Evolutionary conservation across 23 tunicate species (phyloP).

Genomic region (Ciona savignyi): DNA sequence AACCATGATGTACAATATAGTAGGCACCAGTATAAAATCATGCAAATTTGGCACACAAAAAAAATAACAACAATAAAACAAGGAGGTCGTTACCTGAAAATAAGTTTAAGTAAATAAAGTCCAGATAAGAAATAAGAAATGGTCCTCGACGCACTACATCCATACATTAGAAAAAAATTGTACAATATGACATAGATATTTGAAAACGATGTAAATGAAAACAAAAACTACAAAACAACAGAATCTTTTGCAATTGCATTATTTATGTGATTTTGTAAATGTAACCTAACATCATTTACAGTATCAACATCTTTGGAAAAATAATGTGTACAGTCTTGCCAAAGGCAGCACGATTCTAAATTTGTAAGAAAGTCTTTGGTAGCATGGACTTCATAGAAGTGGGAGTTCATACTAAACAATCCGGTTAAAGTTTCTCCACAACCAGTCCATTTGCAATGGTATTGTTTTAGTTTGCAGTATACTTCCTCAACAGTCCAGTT

Average conservation of each 20-base stretch:
- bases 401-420: conserved; percentile 23
- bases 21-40: too few relatives aligned
- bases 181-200: too few relatives aligned
- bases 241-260: neutral
- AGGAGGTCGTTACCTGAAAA: too few relatives aligned
- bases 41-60: too few relatives aligned
- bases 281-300: neutral
- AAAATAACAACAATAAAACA: too few relatives aligned
- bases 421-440: conserved; percentile 31
- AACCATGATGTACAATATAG: too few relatives aligned
- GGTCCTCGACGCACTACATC: too few relatives aligned
- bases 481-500: neutral
- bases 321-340: conserved; percentile 60
- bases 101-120: too few relatives aligned
- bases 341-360: conserved; percentile 42
- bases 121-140: too few relatives aligned
- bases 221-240: too few relatives aligned
- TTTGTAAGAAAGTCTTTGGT: conserved; percentile 22
- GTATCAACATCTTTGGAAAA: conserved; percentile 60
- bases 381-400: conserved; percentile 38
- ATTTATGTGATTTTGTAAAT: neutral
- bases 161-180: too few relatives aligned
- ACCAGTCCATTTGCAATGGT: conserved; percentile 32
- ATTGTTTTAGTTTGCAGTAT: neutral
- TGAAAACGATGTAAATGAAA: too few relatives aligned